These are phyloP conservation scores for Phlogophora meticulosa DNA, from an alignment of 2,888 invertebrate species.

Conservation along the genomic window DNA sequence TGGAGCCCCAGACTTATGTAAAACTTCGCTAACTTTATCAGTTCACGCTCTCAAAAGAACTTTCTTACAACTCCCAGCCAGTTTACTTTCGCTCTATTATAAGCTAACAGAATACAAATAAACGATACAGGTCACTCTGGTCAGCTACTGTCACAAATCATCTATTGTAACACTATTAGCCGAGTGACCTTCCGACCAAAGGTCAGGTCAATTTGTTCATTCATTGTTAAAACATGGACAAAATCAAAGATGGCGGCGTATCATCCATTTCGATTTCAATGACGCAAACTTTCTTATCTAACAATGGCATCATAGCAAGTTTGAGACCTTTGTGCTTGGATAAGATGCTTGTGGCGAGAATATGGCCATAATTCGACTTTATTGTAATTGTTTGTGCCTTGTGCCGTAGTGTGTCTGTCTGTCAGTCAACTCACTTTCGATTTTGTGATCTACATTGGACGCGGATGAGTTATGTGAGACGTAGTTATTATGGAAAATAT, in stretches of 20 bases:
- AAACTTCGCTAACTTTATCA: constrained; percentile 1
- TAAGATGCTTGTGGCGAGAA: constrained; percentile 83
- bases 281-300: constrained; percentile 82
- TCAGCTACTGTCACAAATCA: constrained; percentile 58
- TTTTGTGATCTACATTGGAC: constrained; percentile 82
- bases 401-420: constrained; percentile 83
- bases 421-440: constrained; percentile 88
- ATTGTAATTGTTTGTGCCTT: constrained; percentile 85
- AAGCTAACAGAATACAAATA: constrained; percentile 1
- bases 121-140: constrained; percentile 52
- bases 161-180: constrained; percentile 46
- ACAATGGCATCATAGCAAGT: constrained; percentile 87
- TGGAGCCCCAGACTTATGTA: background rate
- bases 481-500: constrained; percentile 19
- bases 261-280: constrained; percentile 63
- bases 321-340: constrained; percentile 84
- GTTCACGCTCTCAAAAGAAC: background rate
- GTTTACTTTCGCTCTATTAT: background rate
- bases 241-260: constrained; percentile 38
- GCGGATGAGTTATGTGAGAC: constrained; percentile 71
- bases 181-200: constrained; percentile 54
- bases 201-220: constrained; percentile 64
- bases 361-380: constrained; percentile 83
- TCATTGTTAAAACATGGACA: constrained; percentile 58
- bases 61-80: constrained; percentile 2